Percentiles rank a stretch among this genome's conserved stretches.
Evolutionary conservation across 2,113 vertebrate genomes (phyloP).

Genomic region (Saccopteryx bilineata): DNA sequence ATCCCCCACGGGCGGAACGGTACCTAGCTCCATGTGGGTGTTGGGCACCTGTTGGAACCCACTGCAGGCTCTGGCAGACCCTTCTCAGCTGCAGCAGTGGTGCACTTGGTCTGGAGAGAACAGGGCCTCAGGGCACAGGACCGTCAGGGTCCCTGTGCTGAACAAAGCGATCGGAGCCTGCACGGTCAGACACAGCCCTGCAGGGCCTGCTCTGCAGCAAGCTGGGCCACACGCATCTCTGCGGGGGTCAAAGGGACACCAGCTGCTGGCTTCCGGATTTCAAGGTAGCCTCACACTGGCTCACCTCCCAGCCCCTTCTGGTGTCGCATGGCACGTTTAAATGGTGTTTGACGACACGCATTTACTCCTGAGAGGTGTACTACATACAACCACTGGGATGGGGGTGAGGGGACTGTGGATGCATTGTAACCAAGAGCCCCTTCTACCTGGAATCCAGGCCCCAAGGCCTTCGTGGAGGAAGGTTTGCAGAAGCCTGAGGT

Average conservation of each 20-base stretch:
- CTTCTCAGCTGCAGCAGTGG: neutral
- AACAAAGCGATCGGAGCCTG: no score
- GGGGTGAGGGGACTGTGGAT: neutral
- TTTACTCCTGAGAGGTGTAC: neutral
- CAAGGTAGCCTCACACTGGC: neutral
- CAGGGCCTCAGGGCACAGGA: neutral
- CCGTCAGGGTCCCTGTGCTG: neutral
- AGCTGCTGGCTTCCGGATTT: neutral
- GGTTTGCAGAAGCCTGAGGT: neutral
- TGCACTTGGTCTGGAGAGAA: neutral
- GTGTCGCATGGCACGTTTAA: neutral
- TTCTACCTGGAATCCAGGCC: neutral
- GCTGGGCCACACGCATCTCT: neutral
- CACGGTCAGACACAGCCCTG: neutral
- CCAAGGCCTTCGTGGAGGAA: neutral
- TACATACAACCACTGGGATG: neutral
- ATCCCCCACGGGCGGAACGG: rapidly evolving
- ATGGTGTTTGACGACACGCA: neutral
- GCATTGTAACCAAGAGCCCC: neutral
- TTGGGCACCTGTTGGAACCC: neutral
- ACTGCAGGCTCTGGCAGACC: neutral
- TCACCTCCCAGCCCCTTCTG: neutral
- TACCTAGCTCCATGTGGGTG: neutral
- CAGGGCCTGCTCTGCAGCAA: neutral
- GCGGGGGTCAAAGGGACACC: neutral